These are phyloP conservation scores for Sebastiscus albofasciatus DNA, from an alignment of 2,797 vertebrate genomes.

Conservation along the genomic window DNA sequence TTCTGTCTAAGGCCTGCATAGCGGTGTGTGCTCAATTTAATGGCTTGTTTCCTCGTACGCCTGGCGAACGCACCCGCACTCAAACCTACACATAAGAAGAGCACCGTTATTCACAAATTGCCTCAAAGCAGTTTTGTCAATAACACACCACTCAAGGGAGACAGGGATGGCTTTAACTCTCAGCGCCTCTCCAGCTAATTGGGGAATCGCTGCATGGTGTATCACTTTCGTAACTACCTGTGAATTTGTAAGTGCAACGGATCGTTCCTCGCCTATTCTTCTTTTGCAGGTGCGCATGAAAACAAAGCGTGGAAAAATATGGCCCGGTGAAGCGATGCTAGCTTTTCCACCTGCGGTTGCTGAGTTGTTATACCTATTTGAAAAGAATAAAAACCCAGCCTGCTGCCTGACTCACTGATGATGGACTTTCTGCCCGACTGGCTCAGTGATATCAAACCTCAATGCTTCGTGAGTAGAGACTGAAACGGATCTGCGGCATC, in stretches of 20 bases:
- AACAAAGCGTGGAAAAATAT: slow-evolving; percentile 7
- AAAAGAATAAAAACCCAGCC: neutral
- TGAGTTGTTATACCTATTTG: neutral
- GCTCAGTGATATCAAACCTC: neutral
- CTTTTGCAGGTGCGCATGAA: neutral
- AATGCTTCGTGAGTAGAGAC: neutral
- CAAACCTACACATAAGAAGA: slow-evolving; percentile 16
- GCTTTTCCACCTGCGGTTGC: neutral
- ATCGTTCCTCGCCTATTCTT: neutral
- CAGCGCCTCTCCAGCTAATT: slow-evolving; percentile 55
- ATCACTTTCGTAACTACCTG: slow-evolving; percentile 36
- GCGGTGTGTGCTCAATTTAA: slow-evolving; percentile 29
- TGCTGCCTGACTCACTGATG: neutral
- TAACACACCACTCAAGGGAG: slow-evolving; percentile 43
- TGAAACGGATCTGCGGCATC: neutral
- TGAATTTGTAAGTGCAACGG: slow-evolving; percentile 18
- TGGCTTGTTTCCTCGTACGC: slow-evolving; percentile 11
- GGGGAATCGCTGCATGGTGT: slow-evolving; percentile 12
- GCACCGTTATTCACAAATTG: slow-evolving; percentile 35
- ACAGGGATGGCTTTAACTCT: slow-evolving; percentile 40
- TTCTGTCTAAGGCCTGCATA: neutral
- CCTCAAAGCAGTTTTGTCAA: slow-evolving; percentile 53
- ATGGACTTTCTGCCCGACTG: neutral
- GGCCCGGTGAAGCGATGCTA: neutral
- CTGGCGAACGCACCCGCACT: neutral